Base-by-base conservation (phyloP, 2,797 vertebrate species). In the Zalophus californianus region DNA sequence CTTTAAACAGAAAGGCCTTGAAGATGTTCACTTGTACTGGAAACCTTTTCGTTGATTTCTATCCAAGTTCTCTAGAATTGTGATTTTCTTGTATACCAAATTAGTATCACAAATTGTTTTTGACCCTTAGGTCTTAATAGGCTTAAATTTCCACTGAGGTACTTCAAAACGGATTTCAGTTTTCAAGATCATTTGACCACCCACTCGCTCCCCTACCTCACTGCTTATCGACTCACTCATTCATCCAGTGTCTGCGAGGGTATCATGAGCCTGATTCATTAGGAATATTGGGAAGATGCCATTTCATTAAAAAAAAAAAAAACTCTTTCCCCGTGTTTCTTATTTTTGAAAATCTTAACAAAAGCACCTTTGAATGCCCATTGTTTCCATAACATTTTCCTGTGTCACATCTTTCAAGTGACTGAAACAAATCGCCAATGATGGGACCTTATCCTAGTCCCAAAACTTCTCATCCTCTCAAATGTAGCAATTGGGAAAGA, bases 1-100 rank as follows among this genome's bases (percentile, higher is more conserved):
- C 87, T 95, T 98, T 78, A 92, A 98, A 93, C 64, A 92, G 96
- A 94, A 96, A 93, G 64, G 75, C 96, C 62, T 88, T 96, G 92
- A 88, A 94, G 56, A 70, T 95, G 52, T 82, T 96, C 86, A 91
- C 86, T 79, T 79, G 77, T 78, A 75, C 85, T 32, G 72, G 96
- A 97, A 96, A 96, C 75, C 62, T 64, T 96, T 85, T 66, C 94
- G 86, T 87, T 95, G 72, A 94, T 96, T 97, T 89, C 52, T 77
- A 56, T 79, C 50, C 84, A 97, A 18, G 29, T 86, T 95, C 75
- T 78, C 66, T 72, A 38, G 56, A 90, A 80, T 91, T 94, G 78
- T 91, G 41, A 54, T 91, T 95, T 94, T 95, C 68, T 94, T 92
- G 86, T 93, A 38, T 94, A 82, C 78, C 73, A 92, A 38, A 95